Evolutionary conservation across 2,113 vertebrate species (phyloP).

Genomic region (Pomatorhinus ruficollis): DNA sequence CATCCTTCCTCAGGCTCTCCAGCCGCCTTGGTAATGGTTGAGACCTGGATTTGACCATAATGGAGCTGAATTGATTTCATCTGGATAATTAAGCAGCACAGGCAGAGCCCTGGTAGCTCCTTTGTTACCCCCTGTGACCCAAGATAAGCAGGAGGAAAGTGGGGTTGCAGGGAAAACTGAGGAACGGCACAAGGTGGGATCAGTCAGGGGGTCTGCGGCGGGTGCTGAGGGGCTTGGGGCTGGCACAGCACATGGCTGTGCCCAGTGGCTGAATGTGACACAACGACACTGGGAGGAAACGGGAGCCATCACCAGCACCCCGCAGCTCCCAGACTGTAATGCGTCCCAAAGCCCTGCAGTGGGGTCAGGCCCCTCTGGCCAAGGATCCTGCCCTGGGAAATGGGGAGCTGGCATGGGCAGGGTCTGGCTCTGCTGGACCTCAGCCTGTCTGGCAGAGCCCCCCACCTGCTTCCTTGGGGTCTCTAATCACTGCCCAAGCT

Average conservation of each 20-base stretch:
- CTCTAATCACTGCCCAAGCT: not conserved
- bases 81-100: conserved; percentile 33
- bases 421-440: rapidly evolving
- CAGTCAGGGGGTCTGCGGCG: rapidly evolving
- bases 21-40: conserved; percentile 32
- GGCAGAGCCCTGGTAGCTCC: not conserved
- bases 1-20: conserved; percentile 5
- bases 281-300: rapidly evolving
- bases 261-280: not conserved
- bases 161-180: not conserved
- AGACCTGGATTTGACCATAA: conserved; percentile 50
- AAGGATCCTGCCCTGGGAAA: rapidly evolving
- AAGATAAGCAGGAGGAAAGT: not conserved
- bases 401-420: not conserved
- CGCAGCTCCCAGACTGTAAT: rapidly evolving
- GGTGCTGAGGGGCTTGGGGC: not conserved
- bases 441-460: not conserved
- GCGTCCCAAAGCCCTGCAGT: rapidly evolving
- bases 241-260: rapidly evolving
- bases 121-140: not conserved
- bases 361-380: not conserved
- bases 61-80: conserved; percentile 63
- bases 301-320: rapidly evolving
- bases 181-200: not conserved
- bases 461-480: not conserved